phyloP scores from a whole-genome alignment of 2,797 vertebrate genomes.

The Melanogrammus aeglefinus region DNA sequence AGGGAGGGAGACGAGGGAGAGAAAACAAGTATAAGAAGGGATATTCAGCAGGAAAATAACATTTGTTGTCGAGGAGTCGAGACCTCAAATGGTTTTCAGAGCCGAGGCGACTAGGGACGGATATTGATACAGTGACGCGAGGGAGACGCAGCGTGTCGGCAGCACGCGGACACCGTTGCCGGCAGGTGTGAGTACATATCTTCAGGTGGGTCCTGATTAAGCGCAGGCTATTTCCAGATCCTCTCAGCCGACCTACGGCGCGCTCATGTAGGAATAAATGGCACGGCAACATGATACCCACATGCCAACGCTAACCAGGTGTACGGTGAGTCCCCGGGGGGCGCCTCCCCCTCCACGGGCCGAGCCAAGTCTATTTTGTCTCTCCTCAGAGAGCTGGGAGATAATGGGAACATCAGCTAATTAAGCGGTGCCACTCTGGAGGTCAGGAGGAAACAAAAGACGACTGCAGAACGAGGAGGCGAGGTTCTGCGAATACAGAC shows the following conservation, averaged over 20 bases:
- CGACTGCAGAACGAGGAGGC: slow-evolving; percentile 33
- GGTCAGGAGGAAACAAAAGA: slow-evolving; percentile 54
- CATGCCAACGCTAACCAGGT: neutral
- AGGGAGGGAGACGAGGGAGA: neutral
- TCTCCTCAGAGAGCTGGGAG: slow-evolving; percentile 55
- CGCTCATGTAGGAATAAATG: neutral
- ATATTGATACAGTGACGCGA: neutral
- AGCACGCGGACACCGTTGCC: too few species aligned
- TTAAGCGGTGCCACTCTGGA: slow-evolving; percentile 63
- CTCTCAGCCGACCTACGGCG: neutral
- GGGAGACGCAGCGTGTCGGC: too few species aligned
- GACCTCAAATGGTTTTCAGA: neutral
- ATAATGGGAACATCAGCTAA: slow-evolving; percentile 68
- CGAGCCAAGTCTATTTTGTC: slow-evolving; percentile 68
- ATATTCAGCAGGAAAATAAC: neutral
- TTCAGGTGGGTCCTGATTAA: neutral
- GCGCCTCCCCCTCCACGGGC: slow-evolving; percentile 42
- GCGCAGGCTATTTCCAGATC: neutral
- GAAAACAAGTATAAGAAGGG: neutral
- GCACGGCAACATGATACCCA: neutral
- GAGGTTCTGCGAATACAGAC: neutral
- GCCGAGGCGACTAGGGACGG: neutral
- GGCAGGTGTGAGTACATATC: neutral
- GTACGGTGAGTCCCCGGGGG: neutral
- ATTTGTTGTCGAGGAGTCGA: neutral